A percentile compares a stretch with the other conserved stretches of the same genome.
Conservation (phyloP, 2,888 invertebrate species). For the Lepidocyrtinus sp. region DNA sequence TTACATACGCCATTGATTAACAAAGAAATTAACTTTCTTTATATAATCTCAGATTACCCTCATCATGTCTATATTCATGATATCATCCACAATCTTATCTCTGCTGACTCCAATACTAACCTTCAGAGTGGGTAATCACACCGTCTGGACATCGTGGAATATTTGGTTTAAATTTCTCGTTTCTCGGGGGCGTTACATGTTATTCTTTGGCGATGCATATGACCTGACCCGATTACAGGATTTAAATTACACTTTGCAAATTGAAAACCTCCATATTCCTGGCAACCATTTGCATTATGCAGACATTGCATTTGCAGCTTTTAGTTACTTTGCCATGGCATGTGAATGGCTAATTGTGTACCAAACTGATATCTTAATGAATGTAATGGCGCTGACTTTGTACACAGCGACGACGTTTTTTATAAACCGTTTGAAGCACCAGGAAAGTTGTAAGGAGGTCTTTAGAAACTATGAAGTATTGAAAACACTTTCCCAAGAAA, state of each 20-base stretch:
- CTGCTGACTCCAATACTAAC: conserved; percentile 21
- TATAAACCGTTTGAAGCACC: not conserved
- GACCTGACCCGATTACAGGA: not conserved
- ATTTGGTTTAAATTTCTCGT: not conserved
- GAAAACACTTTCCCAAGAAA: not conserved
- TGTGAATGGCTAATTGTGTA: conserved; percentile 19
- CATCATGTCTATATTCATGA: not conserved
- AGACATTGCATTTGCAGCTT: conserved; percentile 9
- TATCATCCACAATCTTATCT: conserved; percentile 20
- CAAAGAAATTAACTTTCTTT: no score
- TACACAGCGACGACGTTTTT: conserved; percentile 16
- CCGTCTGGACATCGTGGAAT: not conserved
- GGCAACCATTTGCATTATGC: no score
- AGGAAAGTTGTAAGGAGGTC: conserved; percentile 3
- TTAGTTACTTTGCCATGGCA: conserved; percentile 3
- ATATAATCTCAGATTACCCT: conserved; percentile 20
- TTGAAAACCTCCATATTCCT: not conserved
- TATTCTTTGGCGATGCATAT: not conserved
- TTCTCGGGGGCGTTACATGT: conserved; percentile 31
- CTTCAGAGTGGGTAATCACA: not conserved
- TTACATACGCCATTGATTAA: not conserved
- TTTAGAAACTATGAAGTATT: conserved; percentile 23
- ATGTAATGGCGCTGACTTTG: conserved; percentile 36
- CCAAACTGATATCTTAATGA: conserved; percentile 27
- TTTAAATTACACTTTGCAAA: not conserved